Percentiles rank a stretch among this genome's conserved stretches.
These are phyloP conservation scores for Andricus curvator DNA, from an alignment of 2,888 invertebrate species.

Conservation along the genomic window DNA sequence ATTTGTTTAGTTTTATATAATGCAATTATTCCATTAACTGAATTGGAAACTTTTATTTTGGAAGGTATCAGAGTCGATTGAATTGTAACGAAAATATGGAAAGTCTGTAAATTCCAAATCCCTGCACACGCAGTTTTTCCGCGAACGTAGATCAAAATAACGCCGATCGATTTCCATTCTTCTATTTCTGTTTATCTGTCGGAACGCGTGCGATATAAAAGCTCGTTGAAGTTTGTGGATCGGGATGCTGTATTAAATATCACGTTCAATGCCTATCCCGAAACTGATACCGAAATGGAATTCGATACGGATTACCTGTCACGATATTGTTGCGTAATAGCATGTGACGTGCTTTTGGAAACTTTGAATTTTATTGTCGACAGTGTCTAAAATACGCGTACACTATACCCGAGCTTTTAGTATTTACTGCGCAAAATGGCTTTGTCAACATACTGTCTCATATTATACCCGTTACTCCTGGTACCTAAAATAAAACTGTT, in stretches of 20 bases:
- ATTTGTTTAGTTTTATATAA: background rate
- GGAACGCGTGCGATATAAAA: conserved; percentile 38
- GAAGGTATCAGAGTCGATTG: background rate
- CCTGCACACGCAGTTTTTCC: conserved; percentile 6
- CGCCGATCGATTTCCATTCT: conserved; percentile 37
- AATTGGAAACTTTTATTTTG: background rate
- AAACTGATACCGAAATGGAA: conserved; percentile 40
- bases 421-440: conserved; percentile 1
- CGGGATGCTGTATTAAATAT: conserved; percentile 38
- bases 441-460: background rate
- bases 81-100: conserved; percentile 12
- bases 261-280: conserved; percentile 37
- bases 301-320: conserved; percentile 43
- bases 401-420: background rate
- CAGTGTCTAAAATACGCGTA: conserved; percentile 2
- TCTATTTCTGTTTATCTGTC: conserved; percentile 41
- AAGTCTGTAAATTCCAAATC: conserved; percentile 21
- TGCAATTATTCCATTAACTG: background rate
- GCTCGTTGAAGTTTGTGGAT: conserved; percentile 40
- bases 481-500: background rate
- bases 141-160: conserved; percentile 27
- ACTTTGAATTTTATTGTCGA: conserved; percentile 34
- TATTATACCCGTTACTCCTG: background rate
- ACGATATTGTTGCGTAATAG: conserved; percentile 40
- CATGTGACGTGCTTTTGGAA: conserved; percentile 34